phyloP scores from a whole-genome alignment of 2,797 vertebrate genomes.

The Spheniscus humboldti region DNA sequence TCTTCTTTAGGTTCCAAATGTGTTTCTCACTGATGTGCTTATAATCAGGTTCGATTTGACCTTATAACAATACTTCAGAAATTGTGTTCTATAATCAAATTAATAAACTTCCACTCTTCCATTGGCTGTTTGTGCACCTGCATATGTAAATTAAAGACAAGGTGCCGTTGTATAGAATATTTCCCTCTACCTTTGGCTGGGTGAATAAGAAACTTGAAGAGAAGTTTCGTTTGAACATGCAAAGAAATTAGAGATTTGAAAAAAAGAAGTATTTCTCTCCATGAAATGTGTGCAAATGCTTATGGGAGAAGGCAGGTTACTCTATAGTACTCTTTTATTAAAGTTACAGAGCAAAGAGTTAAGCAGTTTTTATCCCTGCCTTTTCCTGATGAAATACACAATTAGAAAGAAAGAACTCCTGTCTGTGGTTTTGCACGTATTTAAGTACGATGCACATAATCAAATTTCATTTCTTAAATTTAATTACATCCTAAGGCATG shows the following conservation, averaged over 20 bases:
- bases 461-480: background rate
- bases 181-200: background rate
- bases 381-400: background rate
- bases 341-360: background rate
- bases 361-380: background rate
- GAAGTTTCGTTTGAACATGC: background rate
- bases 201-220: background rate
- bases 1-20: background rate
- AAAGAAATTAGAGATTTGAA: background rate
- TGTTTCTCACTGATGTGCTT: background rate
- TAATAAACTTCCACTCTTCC: background rate
- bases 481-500: background rate
- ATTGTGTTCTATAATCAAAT: background rate
- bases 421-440: background rate
- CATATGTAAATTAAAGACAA: background rate
- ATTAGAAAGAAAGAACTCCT: background rate
- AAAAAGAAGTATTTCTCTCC: background rate
- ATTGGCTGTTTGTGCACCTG: background rate
- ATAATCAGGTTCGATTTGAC: background rate
- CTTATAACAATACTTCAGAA: background rate
- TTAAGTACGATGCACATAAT: background rate
- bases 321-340: background rate
- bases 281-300: background rate
- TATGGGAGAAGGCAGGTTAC: background rate
- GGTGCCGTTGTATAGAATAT: background rate